Evolutionary conservation across 2,113 vertebrate species (phyloP).

Genomic region (Nothoprocta perdicaria): DNA sequence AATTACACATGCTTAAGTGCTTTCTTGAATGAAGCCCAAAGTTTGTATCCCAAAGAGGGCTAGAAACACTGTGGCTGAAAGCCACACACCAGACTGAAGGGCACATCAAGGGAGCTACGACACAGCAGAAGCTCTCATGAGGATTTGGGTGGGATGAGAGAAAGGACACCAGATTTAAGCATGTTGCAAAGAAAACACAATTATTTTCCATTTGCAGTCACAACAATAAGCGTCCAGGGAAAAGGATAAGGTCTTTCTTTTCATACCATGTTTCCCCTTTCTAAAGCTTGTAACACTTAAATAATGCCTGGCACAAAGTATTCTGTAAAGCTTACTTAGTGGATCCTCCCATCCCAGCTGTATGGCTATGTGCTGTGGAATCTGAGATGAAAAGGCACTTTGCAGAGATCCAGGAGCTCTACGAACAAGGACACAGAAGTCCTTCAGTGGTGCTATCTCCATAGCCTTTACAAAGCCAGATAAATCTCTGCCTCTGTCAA

Average conservation of each 20-base stretch:
- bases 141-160: not conserved
- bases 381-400: fast-evolving
- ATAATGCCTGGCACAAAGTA: not conserved
- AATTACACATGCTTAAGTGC: constrained; percentile 69
- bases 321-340: not conserved
- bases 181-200: not conserved
- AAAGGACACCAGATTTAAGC: not conserved
- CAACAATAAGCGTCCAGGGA: not conserved
- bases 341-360: not conserved
- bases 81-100: constrained; percentile 1
- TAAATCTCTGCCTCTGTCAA: not conserved
- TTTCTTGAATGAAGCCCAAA: constrained; percentile 72
- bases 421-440: not conserved
- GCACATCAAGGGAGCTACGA: constrained; percentile 11
- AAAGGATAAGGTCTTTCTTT: not conserved
- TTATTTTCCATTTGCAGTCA: not conserved
- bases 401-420: not conserved
- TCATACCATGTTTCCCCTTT: not conserved
- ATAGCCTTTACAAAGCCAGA: not conserved
- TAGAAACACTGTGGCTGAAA: constrained; percentile 44
- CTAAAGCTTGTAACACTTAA: not conserved
- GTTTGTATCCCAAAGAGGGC: constrained; percentile 51
- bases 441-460: not conserved
- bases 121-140: not conserved
- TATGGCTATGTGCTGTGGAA: not conserved